Conservation (phyloP, 53 echinoderm and acorn worm species). For the Antedon mediterranea region DNA sequence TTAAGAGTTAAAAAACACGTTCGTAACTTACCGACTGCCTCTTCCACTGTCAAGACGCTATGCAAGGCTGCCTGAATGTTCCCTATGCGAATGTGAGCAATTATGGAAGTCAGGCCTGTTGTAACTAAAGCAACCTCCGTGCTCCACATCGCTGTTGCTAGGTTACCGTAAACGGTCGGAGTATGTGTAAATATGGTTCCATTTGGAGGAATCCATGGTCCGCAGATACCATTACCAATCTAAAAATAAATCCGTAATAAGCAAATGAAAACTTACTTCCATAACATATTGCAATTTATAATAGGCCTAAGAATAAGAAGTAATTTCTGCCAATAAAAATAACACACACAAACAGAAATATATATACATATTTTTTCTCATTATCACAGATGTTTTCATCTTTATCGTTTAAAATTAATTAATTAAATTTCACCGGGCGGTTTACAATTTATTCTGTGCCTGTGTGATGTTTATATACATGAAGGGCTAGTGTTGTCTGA, state of each 20-base stretch:
- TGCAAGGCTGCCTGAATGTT: constrained; percentile 87
- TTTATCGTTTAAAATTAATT: no score
- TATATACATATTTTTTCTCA: no score
- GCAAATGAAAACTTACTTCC: not conserved
- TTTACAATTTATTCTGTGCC: no score
- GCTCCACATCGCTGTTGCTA: constrained; percentile 51
- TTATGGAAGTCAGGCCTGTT: constrained; percentile 69
- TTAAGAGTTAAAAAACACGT: not conserved
- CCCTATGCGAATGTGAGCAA: constrained; percentile 78
- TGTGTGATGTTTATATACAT: no score
- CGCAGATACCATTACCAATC: constrained; percentile 48
- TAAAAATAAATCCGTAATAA: constrained; percentile 20
- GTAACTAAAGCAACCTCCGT: constrained; percentile 57
- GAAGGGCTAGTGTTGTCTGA: no score
- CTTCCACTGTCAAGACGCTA: constrained; percentile 32
- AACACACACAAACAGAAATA: no score
- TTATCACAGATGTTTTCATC: no score
- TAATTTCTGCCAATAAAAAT: no score
- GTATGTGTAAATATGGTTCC: constrained; percentile 95
- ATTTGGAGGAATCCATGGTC: constrained; percentile 89
- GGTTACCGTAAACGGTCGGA: constrained; percentile 35
- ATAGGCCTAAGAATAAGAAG: no score
- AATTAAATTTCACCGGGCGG: no score
- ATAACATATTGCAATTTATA: no score
- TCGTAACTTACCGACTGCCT: not conserved